Base-by-base conservation (phyloP, 2,888 invertebrate species). In the Halictus ligatus region DNA sequence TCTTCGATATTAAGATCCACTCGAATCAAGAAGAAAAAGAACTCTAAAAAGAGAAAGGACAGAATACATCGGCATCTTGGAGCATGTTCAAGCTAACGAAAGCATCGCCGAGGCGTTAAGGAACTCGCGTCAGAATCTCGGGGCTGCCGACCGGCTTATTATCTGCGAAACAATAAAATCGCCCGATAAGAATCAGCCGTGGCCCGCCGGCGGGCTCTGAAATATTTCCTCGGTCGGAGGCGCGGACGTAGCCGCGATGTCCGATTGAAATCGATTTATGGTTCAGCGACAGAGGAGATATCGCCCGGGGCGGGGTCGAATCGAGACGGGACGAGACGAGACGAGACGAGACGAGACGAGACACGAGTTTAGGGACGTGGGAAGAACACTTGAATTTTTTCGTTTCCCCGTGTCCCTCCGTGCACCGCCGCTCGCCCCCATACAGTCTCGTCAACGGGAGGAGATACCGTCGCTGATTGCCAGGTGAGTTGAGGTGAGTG, bases 281-380 rank as follows among this genome's bases (percentile, higher is more conserved):
- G 86, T 78, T 87, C 83, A 83, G 71, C 89, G 89, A 89, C 86
- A 82, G 87, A 83, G 76, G 76, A 87, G 89, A 80, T 86, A 89
- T 89, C 84, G 92, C 90, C 89, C 88, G 89, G 87, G 92, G 92
- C 91, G 91, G 91, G 90, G 89, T 92, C 90, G 90, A 90, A 89
- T 89, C 90, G 89, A 89, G 87, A 64, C 60, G 64, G 25, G 64
- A 64, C 58, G 58, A 58, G 64, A 92, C 58, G 54, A 8, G 7
- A 64, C 60, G 64, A 64, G 64, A 64, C 58, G 58, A 58, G 64
- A 64, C 58, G 58, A 58, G 64, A 64, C 64, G 64, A 64, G 64
- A 64, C 89, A 90, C 88, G 89, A 89, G 87, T 90, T 89, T 91
- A 80, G 88, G 88, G 89, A 92, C 92, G 92, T 92, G 93, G 93